Base-by-base conservation (phyloP, 2,888 invertebrate species). In the Luperina nickerlii region DNA sequence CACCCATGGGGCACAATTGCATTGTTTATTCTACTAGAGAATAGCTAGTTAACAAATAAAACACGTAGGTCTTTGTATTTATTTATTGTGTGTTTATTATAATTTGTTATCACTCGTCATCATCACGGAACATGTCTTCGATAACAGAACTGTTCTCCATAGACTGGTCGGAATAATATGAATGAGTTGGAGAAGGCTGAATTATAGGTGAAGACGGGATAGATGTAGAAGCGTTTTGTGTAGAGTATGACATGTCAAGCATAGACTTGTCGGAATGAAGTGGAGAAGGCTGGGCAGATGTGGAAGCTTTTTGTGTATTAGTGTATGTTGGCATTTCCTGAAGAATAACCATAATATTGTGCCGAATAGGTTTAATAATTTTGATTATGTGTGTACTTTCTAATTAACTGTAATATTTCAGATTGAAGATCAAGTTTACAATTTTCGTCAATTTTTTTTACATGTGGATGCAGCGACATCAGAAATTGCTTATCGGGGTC, bases 301-400 rank as follows among this genome's bases (percentile, higher is more conserved):
- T 88, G 79, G 84, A 82, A 88, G 83, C 77, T 81, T 87, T 88
- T 87, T 87, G 84, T 85, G 87, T 85, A 15, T 85, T 85, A 85
- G 86, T 87, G 82, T 84, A 87, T 88, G 75, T 84, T 77, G 68
- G 78, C 74, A 82, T 89, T 87, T 85, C 83, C 83, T 74, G 82
- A 87, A 88, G 84, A 88, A 89, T 89, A 87, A 81, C 87, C 85
- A 89, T 88, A 87, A 78, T 78, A 86, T 85, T 88, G 85, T 85
- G 85, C 82, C 81, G 86, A 87, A 84, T 84, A 87, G 81, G 86
- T 84, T 88, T 84, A 81, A 84, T 87, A 88, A 89, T 87, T 87
- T 87, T 89, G 87, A 83, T 87, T 88, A 87, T 86, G 88, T 81
- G 83, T 87, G 88, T 87, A 88, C 87, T 89, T 89, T 88, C 82